Base-by-base conservation (phyloP, 2,113 vertebrate genomes). In the Hippocampus guttulatus region DNA sequence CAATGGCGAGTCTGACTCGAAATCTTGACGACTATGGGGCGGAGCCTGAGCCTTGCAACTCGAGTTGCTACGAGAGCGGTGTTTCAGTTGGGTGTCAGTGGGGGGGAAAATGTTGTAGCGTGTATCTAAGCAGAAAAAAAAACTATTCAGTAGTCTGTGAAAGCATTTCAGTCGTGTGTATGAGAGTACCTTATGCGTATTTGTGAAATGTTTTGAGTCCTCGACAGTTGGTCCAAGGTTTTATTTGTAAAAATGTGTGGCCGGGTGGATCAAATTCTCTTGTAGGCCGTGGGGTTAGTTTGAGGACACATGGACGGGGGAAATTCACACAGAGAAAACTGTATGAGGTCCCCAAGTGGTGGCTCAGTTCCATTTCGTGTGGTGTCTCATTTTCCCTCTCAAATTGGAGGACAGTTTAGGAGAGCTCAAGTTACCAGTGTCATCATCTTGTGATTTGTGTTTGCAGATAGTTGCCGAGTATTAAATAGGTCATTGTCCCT, bases 401-500 rank as follows among this genome's bases (percentile, higher is more conserved):
- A 30, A 27, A 67, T 18, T 43, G 67, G 64, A 45, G n/a, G 23
- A 82, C 64, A 75, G 60, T 63, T 33, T 33, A 33, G 71, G 41
- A 25, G 33, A 49, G 58, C 43, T 40, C 2, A 20, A 49, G 47
- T 82, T 79, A 77, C 70, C 47, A 58, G 62, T 18, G 54, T 81
- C 76, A 54, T 81, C 81, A 71, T 57, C 72, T 74, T 82, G 81
- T 69, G 63, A 58, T 45, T 11, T 45, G 49, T 67, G 54, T 15
- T 52, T 25, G 23, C 78, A 71, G 65, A 49, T 68, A 41, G 52
- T 73, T 71, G 64, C 33, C 9, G 58, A 16, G 49, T 49, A 49
- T 38, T 23, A 41, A 81, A 76, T 68, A 83, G 76, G 79, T 80
- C 76, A 71, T 61, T 52, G 55, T 55, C 66, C 14, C 43, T 16